These are phyloP conservation scores for Gortyna flavago DNA, from an alignment of 2,888 invertebrate genomes.

Conservation along the genomic window DNA sequence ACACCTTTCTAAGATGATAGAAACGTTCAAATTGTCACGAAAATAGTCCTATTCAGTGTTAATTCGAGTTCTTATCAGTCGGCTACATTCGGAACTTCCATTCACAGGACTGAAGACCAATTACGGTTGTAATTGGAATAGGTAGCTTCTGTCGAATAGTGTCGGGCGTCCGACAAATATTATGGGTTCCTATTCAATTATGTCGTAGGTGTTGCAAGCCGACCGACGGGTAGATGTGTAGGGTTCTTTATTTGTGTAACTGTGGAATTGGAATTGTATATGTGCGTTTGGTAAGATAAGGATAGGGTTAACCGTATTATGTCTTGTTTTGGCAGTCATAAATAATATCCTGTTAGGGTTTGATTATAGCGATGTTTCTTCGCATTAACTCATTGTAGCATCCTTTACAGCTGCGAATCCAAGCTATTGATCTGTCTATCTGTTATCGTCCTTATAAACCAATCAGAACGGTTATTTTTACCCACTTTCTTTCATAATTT, in stretches of 20 bases:
- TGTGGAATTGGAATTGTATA: slow-evolving; percentile 15
- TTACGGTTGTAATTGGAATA: slow-evolving; percentile 62
- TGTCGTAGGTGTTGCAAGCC: slow-evolving; percentile 21
- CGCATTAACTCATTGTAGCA: neutral
- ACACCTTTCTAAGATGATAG: slow-evolving; percentile 2
- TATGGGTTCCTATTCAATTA: slow-evolving; percentile 56
- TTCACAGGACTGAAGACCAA: slow-evolving; percentile 57
- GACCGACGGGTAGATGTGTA: neutral
- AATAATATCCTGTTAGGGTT: too few species aligned
- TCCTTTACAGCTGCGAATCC: neutral
- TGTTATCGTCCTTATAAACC: neutral
- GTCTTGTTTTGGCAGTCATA: too few species aligned
- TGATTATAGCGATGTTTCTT: neutral
- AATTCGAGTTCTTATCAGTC: slow-evolving; percentile 57
- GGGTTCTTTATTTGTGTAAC: slow-evolving; percentile 9
- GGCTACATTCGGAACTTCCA: slow-evolving; percentile 52
- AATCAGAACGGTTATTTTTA: neutral
- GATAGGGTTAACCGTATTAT: neutral
- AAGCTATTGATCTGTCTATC: neutral
- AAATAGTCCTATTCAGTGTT: slow-evolving; percentile 41
- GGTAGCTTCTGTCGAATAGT: slow-evolving; percentile 44
- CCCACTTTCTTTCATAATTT: neutral
- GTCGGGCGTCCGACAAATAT: slow-evolving; percentile 49
- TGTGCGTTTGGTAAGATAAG: slow-evolving; percentile 12
- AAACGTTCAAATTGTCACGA: slow-evolving; percentile 20